These are phyloP conservation scores for Penaeus monodon DNA, from an alignment of 2,888 invertebrate species.

Conservation along the genomic window DNA sequence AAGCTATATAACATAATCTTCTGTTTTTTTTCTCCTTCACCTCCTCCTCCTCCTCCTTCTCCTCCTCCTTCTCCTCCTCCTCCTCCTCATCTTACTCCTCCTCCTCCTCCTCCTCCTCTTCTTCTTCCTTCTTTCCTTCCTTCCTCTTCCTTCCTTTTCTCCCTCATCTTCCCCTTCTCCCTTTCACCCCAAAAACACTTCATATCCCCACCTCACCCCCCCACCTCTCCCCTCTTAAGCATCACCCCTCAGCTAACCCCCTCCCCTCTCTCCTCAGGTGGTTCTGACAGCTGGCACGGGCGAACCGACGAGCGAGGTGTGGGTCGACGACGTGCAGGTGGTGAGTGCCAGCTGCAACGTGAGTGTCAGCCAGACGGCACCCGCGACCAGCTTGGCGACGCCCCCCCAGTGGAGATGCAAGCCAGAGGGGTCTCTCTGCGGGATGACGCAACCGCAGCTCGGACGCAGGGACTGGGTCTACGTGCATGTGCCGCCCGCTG, in stretches of 20 bases:
- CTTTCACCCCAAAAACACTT: not conserved
- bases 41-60: too few species aligned
- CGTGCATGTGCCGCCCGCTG: slow-evolving; percentile 24
- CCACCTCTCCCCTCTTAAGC: not conserved
- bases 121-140: too few species aligned
- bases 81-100: too few species aligned
- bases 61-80: too few species aligned
- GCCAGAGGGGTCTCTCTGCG: slow-evolving; percentile 49
- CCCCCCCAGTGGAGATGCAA: slow-evolving; percentile 48
- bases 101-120: too few species aligned
- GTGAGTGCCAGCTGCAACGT: slow-evolving; percentile 17
- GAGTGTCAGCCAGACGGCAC: not conserved
- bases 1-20: too few species aligned
- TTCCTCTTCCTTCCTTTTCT: too few species aligned
- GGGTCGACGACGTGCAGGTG: slow-evolving; percentile 40
- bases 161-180: too few species aligned
- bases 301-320: slow-evolving; percentile 27
- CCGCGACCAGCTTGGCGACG: slow-evolving; percentile 11
- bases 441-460: slow-evolving; percentile 53
- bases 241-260: too few species aligned
- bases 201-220: not conserved
- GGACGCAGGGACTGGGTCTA: slow-evolving; percentile 53
- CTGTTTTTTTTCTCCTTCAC: too few species aligned
- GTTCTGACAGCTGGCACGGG: slow-evolving; percentile 25
- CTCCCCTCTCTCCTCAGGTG: not conserved